Evolutionary conservation across 2,888 invertebrate species (phyloP).

Genomic region (Andrena praecox): DNA sequence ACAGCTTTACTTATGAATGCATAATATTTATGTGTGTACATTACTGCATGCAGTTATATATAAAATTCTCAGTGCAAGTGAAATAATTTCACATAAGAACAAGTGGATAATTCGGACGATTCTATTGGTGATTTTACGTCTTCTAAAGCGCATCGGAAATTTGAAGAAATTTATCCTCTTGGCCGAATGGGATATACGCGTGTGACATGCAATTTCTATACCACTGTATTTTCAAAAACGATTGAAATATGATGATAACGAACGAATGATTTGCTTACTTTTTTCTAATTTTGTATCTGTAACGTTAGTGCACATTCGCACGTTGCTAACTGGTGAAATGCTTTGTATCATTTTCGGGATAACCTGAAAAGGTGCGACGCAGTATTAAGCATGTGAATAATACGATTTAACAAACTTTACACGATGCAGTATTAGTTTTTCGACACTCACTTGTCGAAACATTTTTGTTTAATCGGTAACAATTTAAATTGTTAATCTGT

Average conservation of each 20-base stretch:
- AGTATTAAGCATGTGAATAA: background rate
- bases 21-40: no score
- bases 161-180: background rate
- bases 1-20: background rate
- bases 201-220: background rate
- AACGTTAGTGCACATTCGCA: background rate
- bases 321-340: background rate
- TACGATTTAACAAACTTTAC: background rate
- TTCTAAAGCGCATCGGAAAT: no score
- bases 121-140: no score
- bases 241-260: background rate
- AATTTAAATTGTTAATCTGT: background rate
- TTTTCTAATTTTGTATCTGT: slow-evolving; percentile 16
- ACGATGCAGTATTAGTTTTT: no score
- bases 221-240: background rate
- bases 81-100: background rate
- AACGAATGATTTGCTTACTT: slow-evolving; percentile 16
- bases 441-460: slow-evolving; percentile 28
- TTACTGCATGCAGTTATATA: background rate
- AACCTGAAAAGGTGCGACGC: slow-evolving; percentile 28
- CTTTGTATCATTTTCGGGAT: background rate
- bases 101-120: no score
- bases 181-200: background rate
- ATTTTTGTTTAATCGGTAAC: background rate
- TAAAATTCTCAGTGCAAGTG: background rate